phyloP scores from a whole-genome alignment of 2,797 vertebrate species.

The Morelia viridis region DNA sequence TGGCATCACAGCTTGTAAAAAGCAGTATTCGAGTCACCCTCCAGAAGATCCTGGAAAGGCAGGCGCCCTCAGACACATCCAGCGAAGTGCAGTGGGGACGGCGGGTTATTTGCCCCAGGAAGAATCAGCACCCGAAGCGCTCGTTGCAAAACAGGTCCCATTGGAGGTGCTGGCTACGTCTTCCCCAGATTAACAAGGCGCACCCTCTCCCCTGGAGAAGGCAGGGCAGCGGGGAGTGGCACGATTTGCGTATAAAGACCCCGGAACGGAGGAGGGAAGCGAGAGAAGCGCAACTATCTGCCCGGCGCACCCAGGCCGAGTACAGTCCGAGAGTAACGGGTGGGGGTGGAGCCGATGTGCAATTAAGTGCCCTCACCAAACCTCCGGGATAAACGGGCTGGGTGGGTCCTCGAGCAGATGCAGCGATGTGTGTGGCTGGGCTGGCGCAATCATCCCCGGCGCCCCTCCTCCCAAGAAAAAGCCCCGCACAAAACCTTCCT shows the following conservation, averaged over 20 bases:
- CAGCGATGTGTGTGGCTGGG: neutral
- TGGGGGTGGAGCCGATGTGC: neutral
- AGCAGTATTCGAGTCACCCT: neutral
- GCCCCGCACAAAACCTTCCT: neutral
- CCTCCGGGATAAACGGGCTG: neutral
- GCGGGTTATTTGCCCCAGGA: neutral
- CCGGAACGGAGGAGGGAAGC: constrained; percentile 20
- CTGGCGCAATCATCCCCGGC: neutral
- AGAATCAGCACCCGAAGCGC: neutral
- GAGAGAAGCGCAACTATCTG: constrained; percentile 35
- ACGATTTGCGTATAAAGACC: neutral
- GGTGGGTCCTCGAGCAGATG: neutral
- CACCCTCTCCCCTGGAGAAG: neutral
- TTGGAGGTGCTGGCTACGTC: neutral
- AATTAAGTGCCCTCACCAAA: neutral
- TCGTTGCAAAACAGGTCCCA: neutral
- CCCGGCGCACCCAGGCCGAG: neutral
- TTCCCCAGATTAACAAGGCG: neutral
- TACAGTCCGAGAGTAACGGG: neutral
- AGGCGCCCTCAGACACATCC: neutral
- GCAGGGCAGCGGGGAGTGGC: neutral
- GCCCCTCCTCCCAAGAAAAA: too few species aligned
- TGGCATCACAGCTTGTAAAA: neutral
- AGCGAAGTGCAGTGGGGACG: neutral
- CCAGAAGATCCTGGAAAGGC: neutral